Base-by-base conservation (phyloP, 2,888 invertebrate species). In the Polydrusus pterygomalis region DNA sequence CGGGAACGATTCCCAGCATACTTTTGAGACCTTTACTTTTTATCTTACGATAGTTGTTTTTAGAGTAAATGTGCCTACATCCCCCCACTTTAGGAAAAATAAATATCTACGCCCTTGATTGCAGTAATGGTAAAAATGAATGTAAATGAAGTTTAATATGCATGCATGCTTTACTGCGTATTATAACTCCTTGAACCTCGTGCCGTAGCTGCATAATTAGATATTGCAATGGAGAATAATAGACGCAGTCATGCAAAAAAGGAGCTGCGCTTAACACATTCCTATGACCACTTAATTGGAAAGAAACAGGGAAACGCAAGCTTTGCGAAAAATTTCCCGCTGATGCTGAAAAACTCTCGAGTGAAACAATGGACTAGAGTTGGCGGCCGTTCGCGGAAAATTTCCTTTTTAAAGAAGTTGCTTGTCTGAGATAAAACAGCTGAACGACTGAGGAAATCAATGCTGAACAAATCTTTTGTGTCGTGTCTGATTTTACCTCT, bases 271-370 rank as follows among this genome's bases (percentile, higher is more conserved):
- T 75, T 72, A 77, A 77, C 65, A 77, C 74, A 74, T 54, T 74
- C 74, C 62, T 74, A 77, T 67, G 68, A 75, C 78, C 78, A 77
- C 78, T 78, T 77, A 78, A 78, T 78, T 78, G 78, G 71, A 72
- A 78, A 67, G 77, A 77, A 78, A 78, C 70, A 43, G 67, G 47
- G 68, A 77, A 77, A 74, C 74, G 77, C 77, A 77, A 77, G 77
- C 74, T 77, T 43, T 74, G 77, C 74, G 70, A 77, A 77, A 77
- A 74, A 64, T 74, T 77, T 74, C 63, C 70, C 60, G 77, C 77
- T 77, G 74, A 77, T 70, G 74, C 70, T 68, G 77, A 67, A 68
- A 60, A 76, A 72, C 72, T 63, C 76, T 76, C 69, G 64, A 76
- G 64, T 62, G 69, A 76, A 72, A 76, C 76, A 76, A 76, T 76